These are phyloP conservation scores for Glaucomys volans DNA, from an alignment of 2,113 vertebrate species.

Conservation along the genomic window DNA sequence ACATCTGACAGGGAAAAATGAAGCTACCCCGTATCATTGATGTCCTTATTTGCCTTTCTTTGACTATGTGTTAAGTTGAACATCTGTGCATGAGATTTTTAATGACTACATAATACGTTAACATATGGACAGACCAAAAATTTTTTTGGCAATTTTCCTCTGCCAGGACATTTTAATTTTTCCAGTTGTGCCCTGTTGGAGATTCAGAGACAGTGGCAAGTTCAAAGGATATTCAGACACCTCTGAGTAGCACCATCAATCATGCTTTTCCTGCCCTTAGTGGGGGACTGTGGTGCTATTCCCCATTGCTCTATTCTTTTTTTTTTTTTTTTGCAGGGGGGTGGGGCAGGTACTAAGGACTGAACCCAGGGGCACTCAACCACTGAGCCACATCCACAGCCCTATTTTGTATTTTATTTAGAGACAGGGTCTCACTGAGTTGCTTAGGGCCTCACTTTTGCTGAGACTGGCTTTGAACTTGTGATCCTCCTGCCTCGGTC, in stretches of 20 bases:
- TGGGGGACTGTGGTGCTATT: accelerated
- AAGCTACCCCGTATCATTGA: not conserved
- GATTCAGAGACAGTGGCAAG: not conserved
- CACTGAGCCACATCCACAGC: too few species aligned
- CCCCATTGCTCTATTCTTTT: too few species aligned
- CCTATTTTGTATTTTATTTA: too few species aligned
- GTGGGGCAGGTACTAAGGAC: too few species aligned
- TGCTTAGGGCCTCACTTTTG: too few species aligned
- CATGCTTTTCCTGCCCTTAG: accelerated
- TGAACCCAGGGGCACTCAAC: too few species aligned
- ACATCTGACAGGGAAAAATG: not conserved
- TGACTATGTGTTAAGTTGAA: not conserved
- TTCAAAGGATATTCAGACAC: not conserved
- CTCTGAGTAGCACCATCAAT: accelerated
- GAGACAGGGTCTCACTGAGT: too few species aligned
- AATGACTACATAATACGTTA: not conserved
- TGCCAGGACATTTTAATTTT: not conserved
- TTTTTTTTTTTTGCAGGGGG: too few species aligned
- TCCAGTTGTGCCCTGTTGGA: not conserved
- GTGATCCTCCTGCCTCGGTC: too few species aligned
- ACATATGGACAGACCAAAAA: not conserved
- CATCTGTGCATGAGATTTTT: not conserved
- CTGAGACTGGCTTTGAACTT: too few species aligned
- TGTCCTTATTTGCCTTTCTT: not conserved
- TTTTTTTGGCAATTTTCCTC: not conserved